Conservation (phyloP, 1,140 invertebrate genomes). For the Phymorhynchus buccinoides region DNA sequence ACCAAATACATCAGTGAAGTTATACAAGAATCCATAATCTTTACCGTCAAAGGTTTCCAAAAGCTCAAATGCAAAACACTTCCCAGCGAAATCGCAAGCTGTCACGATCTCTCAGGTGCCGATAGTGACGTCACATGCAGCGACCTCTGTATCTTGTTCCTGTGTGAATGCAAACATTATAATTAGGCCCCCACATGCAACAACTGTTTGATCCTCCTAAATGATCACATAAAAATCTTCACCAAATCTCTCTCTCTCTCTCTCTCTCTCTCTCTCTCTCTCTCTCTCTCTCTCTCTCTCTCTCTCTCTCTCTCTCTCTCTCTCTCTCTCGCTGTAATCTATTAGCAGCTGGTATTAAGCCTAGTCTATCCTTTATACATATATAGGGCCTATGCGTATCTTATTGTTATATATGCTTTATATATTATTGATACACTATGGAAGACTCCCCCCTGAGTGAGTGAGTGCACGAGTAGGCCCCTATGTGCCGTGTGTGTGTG, state of each 20-base stretch:
- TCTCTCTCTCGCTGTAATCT: too few species aligned
- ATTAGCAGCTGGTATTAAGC: too few species aligned
- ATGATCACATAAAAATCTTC: background rate
- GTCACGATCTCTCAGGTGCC: constrained; percentile 27
- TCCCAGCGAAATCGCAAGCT: background rate
- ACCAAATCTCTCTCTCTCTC: background rate
- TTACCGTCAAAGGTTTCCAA: background rate
- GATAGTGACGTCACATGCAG: constrained; percentile 29
- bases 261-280: background rate
- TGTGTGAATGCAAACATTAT: background rate
- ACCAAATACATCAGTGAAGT: background rate
- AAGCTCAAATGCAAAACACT: background rate
- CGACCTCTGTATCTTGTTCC: constrained; percentile 27
- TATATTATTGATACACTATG: too few species aligned
- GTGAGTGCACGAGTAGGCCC: too few species aligned
- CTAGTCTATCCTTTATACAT: too few species aligned
- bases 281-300: constrained; percentile 10
- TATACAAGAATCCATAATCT: background rate
- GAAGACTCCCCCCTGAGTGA: too few species aligned
- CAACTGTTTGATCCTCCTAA: background rate
- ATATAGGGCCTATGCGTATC: too few species aligned
- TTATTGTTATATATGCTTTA: too few species aligned
- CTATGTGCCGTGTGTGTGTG: background rate
- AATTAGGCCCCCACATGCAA: background rate
- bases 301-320: background rate